Evolutionary conservation across 2,113 vertebrate genomes (phyloP), one percentile per base, ranked within the genome.

Genomic region (Pedetes capensis): DNA sequence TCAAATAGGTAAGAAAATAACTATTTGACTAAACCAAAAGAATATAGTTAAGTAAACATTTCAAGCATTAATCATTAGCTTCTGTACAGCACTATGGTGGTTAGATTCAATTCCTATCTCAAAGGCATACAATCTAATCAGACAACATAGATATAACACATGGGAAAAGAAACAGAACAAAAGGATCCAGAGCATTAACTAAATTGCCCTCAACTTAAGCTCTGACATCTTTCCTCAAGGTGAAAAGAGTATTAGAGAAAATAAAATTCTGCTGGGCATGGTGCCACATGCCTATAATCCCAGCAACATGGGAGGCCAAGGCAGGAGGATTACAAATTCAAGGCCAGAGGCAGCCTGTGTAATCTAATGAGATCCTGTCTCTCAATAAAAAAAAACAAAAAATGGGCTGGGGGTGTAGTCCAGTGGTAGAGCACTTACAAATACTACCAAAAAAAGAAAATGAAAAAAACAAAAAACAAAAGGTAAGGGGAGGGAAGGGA

Each of bases 121-220:
- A 69, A 87, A 94, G 57, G 51, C 63, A 80, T 91, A 91, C 37
- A 89, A 69, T 94, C 85, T 89, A 82, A 57, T 79, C 72, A 81
- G 37, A 92, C 42, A 87, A 85, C 18, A 89, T 16, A 88, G 23
- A 69, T 57, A 64, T 69, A 72, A 85, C n/a, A 92, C 20, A n/a
- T 10, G 49, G 10, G 74, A 75, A 93, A 88, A 87, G n/a, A 94
- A 76, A 75, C 0, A 89, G 18, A 88, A 93, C 23, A 20, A 80
- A 97, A 89, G n/a, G 37, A 94, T 44, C 22, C 44, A 4, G 12
- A 81, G 22, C 11, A 81, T 82, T 63, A 92, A 78, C 42, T 42
- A 94, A 87, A 68, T 2, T 81, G 72, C 13, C 59, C 92, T 59
- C 69, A 79, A 51, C 29, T 86, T 74, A 63, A 78, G 13, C 13